A percentile compares a stretch with the other conserved stretches of the same genome.
Evolutionary conservation across 2,113 vertebrate species (phyloP).

Genomic region (Echinops telfairi): DNA sequence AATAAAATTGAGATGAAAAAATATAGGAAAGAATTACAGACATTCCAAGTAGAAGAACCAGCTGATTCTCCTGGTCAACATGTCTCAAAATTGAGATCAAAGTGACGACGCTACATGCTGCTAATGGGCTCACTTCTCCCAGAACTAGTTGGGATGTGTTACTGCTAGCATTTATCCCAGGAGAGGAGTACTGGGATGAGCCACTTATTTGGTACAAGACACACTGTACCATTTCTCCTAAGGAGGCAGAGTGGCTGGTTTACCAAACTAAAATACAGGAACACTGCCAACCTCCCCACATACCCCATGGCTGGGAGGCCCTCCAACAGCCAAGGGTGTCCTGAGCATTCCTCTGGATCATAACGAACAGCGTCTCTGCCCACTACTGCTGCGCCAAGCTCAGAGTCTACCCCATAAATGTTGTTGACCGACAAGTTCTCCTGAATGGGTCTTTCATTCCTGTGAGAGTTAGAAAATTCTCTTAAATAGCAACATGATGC

Average conservation of each 20-base stretch:
- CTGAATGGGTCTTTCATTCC: slow-evolving; percentile 74
- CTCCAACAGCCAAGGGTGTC: neutral
- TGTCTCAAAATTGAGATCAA: neutral
- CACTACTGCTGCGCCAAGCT: neutral
- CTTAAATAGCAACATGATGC: slow-evolving; percentile 65
- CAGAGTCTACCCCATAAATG: slow-evolving; percentile 48
- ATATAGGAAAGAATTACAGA: neutral
- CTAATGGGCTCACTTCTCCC: neutral
- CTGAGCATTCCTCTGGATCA: neutral
- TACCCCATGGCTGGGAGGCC: neutral
- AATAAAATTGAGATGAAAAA: neutral
- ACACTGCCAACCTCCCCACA: neutral
- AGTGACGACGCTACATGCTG: neutral
- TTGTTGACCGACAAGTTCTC: slow-evolving; percentile 17
- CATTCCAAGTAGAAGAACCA: fast-evolving
- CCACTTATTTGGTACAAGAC: slow-evolving; percentile 32
- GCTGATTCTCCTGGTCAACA: neutral
- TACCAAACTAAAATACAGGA: slow-evolving; percentile 67
- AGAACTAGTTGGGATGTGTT: neutral
- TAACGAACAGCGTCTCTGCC: slow-evolving; percentile 32
- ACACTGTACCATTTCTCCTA: slow-evolving; percentile 39
- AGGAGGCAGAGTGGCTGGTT: slow-evolving; percentile 70
- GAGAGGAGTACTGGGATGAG: neutral
- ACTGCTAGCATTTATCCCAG: neutral
- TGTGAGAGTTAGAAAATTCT: slow-evolving; percentile 53